phyloP scores from a whole-genome alignment of 92 coral and sea anemone genomes.

The Umimayanthus kanabou region DNA sequence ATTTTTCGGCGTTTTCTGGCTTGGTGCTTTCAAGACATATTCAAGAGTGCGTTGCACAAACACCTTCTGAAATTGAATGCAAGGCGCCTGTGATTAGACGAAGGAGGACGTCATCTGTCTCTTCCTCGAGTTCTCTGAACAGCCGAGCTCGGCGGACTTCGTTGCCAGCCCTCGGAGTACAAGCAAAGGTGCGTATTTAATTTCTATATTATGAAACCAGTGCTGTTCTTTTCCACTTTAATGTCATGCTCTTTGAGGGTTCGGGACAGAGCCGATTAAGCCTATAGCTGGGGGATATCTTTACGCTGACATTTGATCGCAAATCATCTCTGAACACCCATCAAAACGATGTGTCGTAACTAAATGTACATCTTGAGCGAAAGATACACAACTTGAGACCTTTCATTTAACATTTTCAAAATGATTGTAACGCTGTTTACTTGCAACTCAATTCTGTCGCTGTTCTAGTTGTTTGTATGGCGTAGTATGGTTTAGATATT shows the following conservation, averaged over 20 bases:
- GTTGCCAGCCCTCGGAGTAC: conserved; percentile 95
- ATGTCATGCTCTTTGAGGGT: conserved; percentile 8
- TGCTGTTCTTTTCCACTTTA: conserved; percentile 48
- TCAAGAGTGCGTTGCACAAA: conserved; percentile 68
- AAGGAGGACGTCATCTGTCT: conserved; percentile 78
- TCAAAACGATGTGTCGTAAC: background rate
- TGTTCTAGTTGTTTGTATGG: conserved; percentile 29
- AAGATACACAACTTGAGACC: conserved; percentile 40
- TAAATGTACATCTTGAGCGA: conserved; percentile 41
- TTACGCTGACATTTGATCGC: conserved; percentile 33
- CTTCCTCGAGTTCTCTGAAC: conserved; percentile 81
- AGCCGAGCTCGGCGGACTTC: conserved; percentile 88
- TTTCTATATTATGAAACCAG: conserved; percentile 28
- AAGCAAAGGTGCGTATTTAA: conserved; percentile 79
- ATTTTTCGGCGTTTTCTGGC: conserved; percentile 94
- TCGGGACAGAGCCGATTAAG: conserved; percentile 40
- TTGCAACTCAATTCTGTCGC: conserved; percentile 50
- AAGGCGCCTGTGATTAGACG: conserved; percentile 85
- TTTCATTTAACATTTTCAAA: conserved; percentile 58
- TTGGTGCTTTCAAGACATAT: conserved; percentile 85
- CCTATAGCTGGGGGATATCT: conserved; percentile 35
- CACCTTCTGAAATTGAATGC: conserved; percentile 92
- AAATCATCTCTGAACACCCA: conserved; percentile 18
- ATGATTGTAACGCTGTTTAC: conserved; percentile 73
- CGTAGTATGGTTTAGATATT: conserved; percentile 26